A percentile compares a stretch with the other conserved stretches of the same genome.
Conservation (phyloP, 2,113 vertebrate genomes). For the Chunga burmeisteri region DNA sequence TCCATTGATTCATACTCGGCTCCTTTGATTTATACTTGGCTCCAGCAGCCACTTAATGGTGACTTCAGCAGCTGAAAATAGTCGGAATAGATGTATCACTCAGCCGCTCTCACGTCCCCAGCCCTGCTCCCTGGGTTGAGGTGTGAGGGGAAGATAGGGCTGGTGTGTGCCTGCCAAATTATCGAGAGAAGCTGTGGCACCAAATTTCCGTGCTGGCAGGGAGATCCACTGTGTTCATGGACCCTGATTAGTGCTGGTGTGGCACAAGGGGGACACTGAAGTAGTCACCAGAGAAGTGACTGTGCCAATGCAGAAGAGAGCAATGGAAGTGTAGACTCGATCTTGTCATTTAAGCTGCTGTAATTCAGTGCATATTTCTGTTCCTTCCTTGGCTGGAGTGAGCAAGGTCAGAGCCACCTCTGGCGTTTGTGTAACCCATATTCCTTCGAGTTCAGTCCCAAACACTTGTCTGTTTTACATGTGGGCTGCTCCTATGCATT, state of each 20-base stretch:
- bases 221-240: background rate
- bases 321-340: background rate
- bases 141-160: background rate
- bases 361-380: background rate
- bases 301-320: background rate
- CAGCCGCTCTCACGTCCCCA: background rate
- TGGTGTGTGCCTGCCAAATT: background rate
- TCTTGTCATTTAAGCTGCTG: background rate
- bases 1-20: background rate
- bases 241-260: background rate
- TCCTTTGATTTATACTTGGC: conserved; percentile 12
- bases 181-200: background rate
- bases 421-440: background rate
- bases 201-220: background rate
- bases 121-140: background rate
- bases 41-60: background rate
- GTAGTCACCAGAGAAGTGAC: background rate
- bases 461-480: background rate
- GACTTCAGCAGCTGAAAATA: conserved; percentile 56
- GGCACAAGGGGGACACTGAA: background rate
- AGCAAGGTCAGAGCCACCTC: background rate
- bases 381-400: background rate
- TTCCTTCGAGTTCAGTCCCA: background rate
- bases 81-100: background rate
- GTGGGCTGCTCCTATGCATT: background rate